Conservation (phyloP, 2,113 vertebrate genomes). For the Ia io region DNA sequence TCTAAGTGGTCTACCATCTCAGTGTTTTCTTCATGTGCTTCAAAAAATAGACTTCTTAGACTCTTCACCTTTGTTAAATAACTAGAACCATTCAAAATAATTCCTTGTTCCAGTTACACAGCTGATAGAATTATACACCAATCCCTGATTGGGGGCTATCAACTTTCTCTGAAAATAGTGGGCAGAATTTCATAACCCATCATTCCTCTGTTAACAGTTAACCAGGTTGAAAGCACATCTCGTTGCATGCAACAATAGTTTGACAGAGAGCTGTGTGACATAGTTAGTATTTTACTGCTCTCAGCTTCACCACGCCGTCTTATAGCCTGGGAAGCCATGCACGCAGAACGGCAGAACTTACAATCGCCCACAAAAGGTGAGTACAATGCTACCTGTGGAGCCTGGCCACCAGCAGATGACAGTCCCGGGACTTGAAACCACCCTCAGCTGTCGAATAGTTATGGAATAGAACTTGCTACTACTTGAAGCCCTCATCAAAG, state of each 20-base stretch:
- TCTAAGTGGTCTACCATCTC: not conserved
- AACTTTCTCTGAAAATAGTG: slow-evolving; percentile 55
- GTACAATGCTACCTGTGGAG: slow-evolving; percentile 48
- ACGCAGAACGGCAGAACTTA: slow-evolving; percentile 62
- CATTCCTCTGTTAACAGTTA: slow-evolving; percentile 59
- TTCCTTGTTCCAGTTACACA: not conserved
- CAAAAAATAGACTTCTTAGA: not conserved
- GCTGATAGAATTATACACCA: slow-evolving; percentile 32
- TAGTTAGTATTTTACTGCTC: slow-evolving; percentile 70
- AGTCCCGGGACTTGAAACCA: not conserved
- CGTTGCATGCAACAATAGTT: slow-evolving; percentile 55
- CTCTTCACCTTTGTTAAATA: not conserved
- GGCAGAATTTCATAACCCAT: slow-evolving; percentile 54
- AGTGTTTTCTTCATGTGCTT: not conserved
- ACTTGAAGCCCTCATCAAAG: slow-evolving; percentile 26
- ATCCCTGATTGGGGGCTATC: slow-evolving; percentile 8
- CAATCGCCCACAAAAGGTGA: slow-evolving; percentile 57
- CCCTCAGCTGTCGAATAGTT: not conserved
- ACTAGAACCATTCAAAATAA: not conserved
- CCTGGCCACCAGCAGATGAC: slow-evolving; percentile 21
- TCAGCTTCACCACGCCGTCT: slow-evolving; percentile 71
- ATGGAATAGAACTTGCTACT: slow-evolving; percentile 19
- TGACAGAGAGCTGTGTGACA: slow-evolving; percentile 74
- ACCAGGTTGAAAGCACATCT: slow-evolving; percentile 72
- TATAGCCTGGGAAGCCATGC: slow-evolving; percentile 70